These are phyloP conservation scores for Caenorhabditis panamensis DNA, from an alignment of 2,888 invertebrate genomes.

Conservation along the genomic window DNA sequence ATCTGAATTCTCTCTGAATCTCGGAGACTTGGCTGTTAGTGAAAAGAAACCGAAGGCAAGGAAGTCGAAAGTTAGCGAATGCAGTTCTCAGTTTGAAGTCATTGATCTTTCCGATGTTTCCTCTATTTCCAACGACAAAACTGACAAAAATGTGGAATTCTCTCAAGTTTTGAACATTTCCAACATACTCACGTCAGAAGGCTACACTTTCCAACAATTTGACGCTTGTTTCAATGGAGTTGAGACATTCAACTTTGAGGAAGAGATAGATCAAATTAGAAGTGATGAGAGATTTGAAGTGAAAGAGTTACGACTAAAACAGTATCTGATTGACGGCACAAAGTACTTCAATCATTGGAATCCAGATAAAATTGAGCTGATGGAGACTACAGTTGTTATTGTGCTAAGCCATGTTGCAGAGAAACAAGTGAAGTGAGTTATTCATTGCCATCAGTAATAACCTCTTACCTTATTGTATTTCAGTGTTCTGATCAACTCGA, in stretches of 20 bases:
- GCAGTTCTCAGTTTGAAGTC: slow-evolving; percentile 2
- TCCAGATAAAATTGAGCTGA: not conserved
- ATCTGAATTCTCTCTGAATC: not conserved
- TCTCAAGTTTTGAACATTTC: not conserved
- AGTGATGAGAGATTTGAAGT: not conserved
- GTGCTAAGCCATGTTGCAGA: not conserved
- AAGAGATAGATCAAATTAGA: not conserved
- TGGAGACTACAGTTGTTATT: not conserved
- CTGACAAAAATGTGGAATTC: not conserved
- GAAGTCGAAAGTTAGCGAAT: not conserved
- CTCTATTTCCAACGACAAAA: not conserved
- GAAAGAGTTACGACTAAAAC: not conserved
- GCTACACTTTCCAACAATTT: not conserved
- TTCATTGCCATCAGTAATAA: not conserved
- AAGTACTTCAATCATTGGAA: not conserved
- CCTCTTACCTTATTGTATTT: not conserved
- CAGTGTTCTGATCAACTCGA: not conserved
- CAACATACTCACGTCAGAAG: not conserved
- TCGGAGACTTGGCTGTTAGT: not conserved
- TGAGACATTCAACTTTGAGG: not conserved
- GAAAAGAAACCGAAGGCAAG: not conserved
- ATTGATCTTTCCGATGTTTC: not conserved
- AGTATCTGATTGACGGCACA: not conserved
- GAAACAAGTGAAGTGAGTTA: not conserved
- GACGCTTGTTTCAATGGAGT: not conserved